These are phyloP conservation scores for Tarsius wallacei DNA, from an alignment of 2,797 vertebrate species.

Conservation along the genomic window DNA sequence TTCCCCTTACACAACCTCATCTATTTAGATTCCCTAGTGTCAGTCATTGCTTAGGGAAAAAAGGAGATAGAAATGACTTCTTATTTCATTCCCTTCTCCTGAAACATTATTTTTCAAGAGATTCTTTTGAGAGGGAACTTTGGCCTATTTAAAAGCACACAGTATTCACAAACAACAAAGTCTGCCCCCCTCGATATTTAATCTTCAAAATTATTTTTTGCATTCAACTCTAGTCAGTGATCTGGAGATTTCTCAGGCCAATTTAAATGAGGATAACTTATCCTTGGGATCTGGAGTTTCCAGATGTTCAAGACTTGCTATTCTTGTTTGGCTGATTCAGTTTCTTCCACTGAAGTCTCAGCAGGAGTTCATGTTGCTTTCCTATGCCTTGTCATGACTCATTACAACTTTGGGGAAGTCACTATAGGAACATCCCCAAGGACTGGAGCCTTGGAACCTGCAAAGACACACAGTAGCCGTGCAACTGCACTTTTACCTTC, in stretches of 20 bases:
- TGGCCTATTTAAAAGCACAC: not conserved
- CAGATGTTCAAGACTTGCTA: slow-evolving; percentile 20
- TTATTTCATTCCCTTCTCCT: slow-evolving; percentile 15
- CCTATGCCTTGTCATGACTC: slow-evolving; percentile 34
- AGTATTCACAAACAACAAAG: slow-evolving; percentile 12
- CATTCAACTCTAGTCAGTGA: not conserved
- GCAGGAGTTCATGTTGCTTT: slow-evolving; percentile 5
- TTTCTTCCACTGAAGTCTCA: slow-evolving; percentile 17
- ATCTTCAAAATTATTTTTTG: slow-evolving; percentile 53
- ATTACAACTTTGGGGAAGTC: not conserved
- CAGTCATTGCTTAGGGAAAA: slow-evolving; percentile 41
- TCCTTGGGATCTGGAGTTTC: slow-evolving; percentile 39
- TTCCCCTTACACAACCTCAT: not conserved
- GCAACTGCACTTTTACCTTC: not conserved
- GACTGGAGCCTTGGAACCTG: not conserved
- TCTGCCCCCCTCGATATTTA: not conserved
- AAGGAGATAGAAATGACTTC: slow-evolving; percentile 58
- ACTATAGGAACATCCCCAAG: not conserved
- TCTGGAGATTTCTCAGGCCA: not conserved
- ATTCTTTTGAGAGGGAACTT: not conserved
- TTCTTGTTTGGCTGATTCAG: slow-evolving; percentile 6
- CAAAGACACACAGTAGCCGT: not conserved
- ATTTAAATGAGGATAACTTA: slow-evolving; percentile 19
- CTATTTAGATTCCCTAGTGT: slow-evolving; percentile 55
- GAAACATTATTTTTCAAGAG: not conserved